These are phyloP conservation scores for Diadema setosum DNA, from an alignment of 35 echinoderm and acorn worm species.

Conservation along the genomic window DNA sequence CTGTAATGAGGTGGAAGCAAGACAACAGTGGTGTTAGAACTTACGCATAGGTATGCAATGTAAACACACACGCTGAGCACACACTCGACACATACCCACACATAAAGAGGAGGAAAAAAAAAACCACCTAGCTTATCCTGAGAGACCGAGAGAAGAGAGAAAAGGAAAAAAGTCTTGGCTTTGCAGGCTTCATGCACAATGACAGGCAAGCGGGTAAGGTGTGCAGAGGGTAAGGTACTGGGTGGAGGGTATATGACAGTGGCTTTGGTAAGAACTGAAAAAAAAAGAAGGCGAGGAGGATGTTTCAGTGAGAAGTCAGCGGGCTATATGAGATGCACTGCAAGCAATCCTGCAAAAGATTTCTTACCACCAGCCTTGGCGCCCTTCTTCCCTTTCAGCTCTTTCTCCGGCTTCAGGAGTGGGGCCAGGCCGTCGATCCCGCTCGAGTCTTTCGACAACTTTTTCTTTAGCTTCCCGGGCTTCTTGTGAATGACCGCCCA, in stretches of 20 bases:
- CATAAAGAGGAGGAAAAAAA: too few species aligned
- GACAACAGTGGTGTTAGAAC: too few species aligned
- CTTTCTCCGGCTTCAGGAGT: conserved; percentile 13
- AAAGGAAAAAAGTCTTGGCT: not conserved
- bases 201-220: not conserved
- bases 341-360: not conserved
- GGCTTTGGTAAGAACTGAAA: too few species aligned
- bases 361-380: not conserved
- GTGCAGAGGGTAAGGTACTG: too few species aligned
- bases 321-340: not conserved
- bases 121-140: too few species aligned
- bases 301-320: not conserved
- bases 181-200: not conserved
- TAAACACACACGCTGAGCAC: too few species aligned
- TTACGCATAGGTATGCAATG: too few species aligned
- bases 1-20: too few species aligned
- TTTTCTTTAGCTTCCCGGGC: conserved; percentile 35
- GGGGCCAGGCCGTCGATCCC: not conserved
- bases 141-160: not conserved
- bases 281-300: not conserved
- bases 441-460: conserved; percentile 5
- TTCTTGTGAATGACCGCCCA: conserved; percentile 41
- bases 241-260: too few species aligned
- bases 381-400: conserved; percentile 29
- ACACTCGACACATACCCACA: too few species aligned